Base-by-base conservation (phyloP, 1,140 invertebrate genomes). In the Ectropis grisescens region DNA sequence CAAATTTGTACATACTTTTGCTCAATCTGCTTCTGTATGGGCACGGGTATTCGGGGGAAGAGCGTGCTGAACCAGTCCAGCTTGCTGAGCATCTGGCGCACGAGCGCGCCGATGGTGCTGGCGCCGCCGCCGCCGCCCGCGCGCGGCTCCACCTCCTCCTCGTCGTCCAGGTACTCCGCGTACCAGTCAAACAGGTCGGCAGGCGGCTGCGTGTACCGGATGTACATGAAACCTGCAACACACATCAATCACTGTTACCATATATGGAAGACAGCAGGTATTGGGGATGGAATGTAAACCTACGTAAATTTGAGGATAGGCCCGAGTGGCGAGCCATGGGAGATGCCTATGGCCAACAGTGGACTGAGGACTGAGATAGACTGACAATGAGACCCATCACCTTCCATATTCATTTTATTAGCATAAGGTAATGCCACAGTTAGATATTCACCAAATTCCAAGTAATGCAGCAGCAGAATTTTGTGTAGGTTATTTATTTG, bases 41-140 rank as follows among this genome's bases (percentile, higher is more conserved):
- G 97, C 19, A 99, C 97, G n/a, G 98, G 98, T 79, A 99, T 99
- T 44, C 98, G 86, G 1, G 98, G 98, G 72, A 99, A 99, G 8
- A 99, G 84, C 3, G 98, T 99, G 2, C 94, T 96, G 83, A 97
- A 99, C 95, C 96, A 98, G 58, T 99, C 97, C 26, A 99, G 81
- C 75, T 99, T 98, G 13, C 94, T 93, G 10, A 99, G 85, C 86
- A 97, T 97, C 61, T 96, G 94, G 27, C 95, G 88, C 1, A 96
- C 84, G 82, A 99, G 91, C 55, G 96, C 91, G 1, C 98, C 98
- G 37, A 99, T 96, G 13, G 93, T 95, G 85, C 97, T 96, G 1
- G 88, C 82, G 75, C 97, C 94, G 74, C 97, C 94, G 13, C 97
- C 98, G 33, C 96, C 96, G 29, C 97, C 98, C 30, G 98, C 97